Conservation (phyloP, 2,113 vertebrate genomes). For the Sander lucioperca region DNA sequence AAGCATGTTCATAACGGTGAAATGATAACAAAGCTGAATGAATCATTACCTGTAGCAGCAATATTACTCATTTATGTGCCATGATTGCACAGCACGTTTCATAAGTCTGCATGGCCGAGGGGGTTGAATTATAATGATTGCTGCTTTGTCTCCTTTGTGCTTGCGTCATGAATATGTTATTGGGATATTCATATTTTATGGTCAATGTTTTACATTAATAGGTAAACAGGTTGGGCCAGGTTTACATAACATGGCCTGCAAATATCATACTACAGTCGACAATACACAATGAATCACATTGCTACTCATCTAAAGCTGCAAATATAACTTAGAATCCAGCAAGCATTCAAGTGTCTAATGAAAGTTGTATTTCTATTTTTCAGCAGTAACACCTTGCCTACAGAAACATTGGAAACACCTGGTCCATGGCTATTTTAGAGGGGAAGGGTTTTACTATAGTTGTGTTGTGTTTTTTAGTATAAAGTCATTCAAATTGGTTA, state of each 20-base stretch:
- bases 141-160: slow-evolving; percentile 3
- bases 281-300: background rate
- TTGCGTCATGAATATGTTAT: background rate
- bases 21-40: slow-evolving; percentile 7
- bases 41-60: slow-evolving; percentile 10
- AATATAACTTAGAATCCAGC: background rate
- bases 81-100: background rate
- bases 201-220: slow-evolving; percentile 18
- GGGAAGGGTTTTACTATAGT: background rate
- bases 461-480: background rate
- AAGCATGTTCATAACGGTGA: background rate
- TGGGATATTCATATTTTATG: slow-evolving; percentile 12
- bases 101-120: background rate
- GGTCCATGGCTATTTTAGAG: background rate
- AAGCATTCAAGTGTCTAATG: background rate
- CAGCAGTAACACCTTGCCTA: background rate
- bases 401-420: background rate
- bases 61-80: slow-evolving; percentile 13
- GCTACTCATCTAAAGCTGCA: slow-evolving; percentile 8
- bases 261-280: background rate
- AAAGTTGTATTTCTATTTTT: background rate
- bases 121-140: background rate
- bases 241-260: background rate
- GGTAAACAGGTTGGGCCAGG: slow-evolving; percentile 4
- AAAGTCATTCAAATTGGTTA: background rate